Evolutionary conservation across 1,140 invertebrate genomes (phyloP), one percentile per base, ranked within the genome.

Genomic region (Probaryconus sp.): DNA sequence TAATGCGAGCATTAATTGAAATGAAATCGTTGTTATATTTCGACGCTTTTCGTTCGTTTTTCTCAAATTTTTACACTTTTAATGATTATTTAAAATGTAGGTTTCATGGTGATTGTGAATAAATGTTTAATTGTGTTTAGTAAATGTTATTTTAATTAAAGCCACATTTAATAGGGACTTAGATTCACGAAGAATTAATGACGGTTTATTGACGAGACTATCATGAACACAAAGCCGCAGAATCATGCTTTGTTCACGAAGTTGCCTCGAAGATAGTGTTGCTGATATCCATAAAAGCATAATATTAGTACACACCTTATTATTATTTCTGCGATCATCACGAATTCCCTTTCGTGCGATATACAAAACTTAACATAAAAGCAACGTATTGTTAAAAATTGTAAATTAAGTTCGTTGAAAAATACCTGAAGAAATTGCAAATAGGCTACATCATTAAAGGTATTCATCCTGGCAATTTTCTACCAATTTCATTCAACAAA

Each of bases 111-210:
- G n/a, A n/a, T n/a, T n/a, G n/a, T n/a, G n/a, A n/a, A n/a, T n/a
- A n/a, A n/a, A n/a, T n/a, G n/a, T n/a, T n/a, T n/a, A n/a, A n/a
- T n/a, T n/a, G n/a, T n/a, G n/a, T n/a, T n/a, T n/a, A n/a, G n/a
- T 64, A 37, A 61, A 69, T 64, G 35, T 28, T 40, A 64, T 50
- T 79, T 80, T 76, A 76, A 79, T 80, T 69, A 76, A 78, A 48
- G 43, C 72, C 47, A 73, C 70, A 58, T 21, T 42, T 73, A 68
- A 73, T 60, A 28, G 55, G 17, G 21, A 56, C 24, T 5, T 55
- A 20, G 70, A 21, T 47, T 68, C 28, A 13, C 37, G 6, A 18
- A 67, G 48, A 35, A 48, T 69, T 78, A 78, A 80, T 80, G 47
- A 53, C 48, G 51, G 60, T 63, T 35, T 53, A 73, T 74, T 73